Conservation (phyloP, 2,797 vertebrate genomes). For the Diplodus puntazzo region DNA sequence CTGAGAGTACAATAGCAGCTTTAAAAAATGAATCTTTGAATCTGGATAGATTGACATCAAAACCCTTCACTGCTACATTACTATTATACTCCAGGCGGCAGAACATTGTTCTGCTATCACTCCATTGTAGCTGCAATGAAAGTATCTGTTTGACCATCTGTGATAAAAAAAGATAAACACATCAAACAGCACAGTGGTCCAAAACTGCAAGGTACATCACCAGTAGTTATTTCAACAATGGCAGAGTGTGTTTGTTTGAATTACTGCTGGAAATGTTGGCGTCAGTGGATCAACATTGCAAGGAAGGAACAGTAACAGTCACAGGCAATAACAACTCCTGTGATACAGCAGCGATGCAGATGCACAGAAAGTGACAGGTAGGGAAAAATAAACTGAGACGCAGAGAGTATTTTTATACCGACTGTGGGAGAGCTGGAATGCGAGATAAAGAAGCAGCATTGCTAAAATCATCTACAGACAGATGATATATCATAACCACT, state of each 20-base stretch:
- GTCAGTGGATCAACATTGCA: background rate
- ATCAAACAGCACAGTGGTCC: slow-evolving; percentile 26
- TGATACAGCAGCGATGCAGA: slow-evolving; percentile 4
- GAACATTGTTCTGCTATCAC: slow-evolving; percentile 41
- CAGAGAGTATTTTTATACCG: slow-evolving; percentile 32
- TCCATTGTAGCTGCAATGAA: slow-evolving; percentile 10
- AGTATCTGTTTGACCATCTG: slow-evolving; percentile 29
- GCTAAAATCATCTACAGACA: background rate
- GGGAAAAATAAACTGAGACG: slow-evolving; percentile 22
- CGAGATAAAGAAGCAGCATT: slow-evolving; percentile 16
- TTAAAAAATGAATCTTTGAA: slow-evolving; percentile 6
- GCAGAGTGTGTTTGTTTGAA: slow-evolving; percentile 10
- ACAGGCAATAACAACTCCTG: slow-evolving; percentile 11
- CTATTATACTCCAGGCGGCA: slow-evolving; percentile 28
- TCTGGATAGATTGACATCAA: slow-evolving; percentile 29
- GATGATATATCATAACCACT: background rate
- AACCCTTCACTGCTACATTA: slow-evolving; percentile 30
- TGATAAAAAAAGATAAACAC: slow-evolving; percentile 11
- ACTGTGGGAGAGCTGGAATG: slow-evolving; percentile 15
- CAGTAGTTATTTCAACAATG: slow-evolving; percentile 11
- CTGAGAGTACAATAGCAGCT: slow-evolving; percentile 55
- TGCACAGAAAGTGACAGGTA: background rate
- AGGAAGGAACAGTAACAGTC: slow-evolving; percentile 5
- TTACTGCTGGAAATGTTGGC: slow-evolving; percentile 11
- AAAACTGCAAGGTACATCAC: background rate